phyloP scores from a whole-genome alignment of 1,140 invertebrate species.

The Adoxophyes honmai region DNA sequence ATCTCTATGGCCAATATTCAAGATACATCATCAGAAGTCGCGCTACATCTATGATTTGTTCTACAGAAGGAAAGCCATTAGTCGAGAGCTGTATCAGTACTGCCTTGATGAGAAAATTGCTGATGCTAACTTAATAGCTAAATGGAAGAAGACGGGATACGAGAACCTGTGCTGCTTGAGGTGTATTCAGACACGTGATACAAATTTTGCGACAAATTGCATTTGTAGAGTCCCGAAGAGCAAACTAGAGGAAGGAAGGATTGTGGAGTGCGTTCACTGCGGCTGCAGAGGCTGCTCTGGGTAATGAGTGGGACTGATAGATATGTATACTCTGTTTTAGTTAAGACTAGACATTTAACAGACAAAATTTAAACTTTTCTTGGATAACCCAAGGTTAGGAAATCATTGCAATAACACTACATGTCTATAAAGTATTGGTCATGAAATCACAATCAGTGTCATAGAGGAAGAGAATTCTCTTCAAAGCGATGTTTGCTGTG shows the following conservation, averaged over 20 bases:
- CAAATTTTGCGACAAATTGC: conserved; percentile 99
- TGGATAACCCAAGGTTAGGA: too few relatives aligned
- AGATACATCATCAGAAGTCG: conserved; percentile 99
- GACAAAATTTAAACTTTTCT: too few relatives aligned
- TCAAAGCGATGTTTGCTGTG: too few relatives aligned
- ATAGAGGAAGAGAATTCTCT: too few relatives aligned
- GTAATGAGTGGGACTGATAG: too few relatives aligned
- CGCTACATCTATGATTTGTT: conserved; percentile 98
- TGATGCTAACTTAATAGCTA: conserved; percentile 98
- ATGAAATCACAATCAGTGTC: too few relatives aligned
- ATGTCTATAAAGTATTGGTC: too few relatives aligned
- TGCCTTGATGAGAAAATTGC: conserved; percentile 98
- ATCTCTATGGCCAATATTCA: conserved; percentile 99
- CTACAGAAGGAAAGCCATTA: conserved; percentile 97
- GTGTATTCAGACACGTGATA: conserved; percentile 98
- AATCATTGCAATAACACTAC: too few relatives aligned
- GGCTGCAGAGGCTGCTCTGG: conserved; percentile 98
- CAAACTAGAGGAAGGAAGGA: conserved; percentile 98
- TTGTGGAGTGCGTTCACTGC: conserved; percentile 98
- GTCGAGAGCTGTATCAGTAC: conserved; percentile 97
- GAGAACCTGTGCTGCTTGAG: conserved; percentile 99
- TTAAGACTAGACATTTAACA: too few relatives aligned
- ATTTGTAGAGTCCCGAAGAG: conserved; percentile 99
- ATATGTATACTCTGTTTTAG: too few relatives aligned
- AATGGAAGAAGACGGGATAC: conserved; percentile 99